These are phyloP conservation scores for Drosophila busckii DNA, from an alignment of 1,140 invertebrate species.

Conservation along the genomic window DNA sequence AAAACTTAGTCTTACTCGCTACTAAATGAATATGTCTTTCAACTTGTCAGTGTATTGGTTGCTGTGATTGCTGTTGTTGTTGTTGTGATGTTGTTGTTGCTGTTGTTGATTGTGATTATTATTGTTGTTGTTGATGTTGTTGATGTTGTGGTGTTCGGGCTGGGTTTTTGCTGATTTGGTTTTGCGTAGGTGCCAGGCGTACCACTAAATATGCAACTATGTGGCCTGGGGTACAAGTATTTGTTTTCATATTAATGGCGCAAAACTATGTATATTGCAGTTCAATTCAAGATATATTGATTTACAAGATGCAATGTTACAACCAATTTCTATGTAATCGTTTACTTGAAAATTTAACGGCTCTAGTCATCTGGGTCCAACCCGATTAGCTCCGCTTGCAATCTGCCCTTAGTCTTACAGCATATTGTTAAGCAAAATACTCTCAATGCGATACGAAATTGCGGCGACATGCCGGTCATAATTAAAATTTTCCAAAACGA, in stretches of 20 bases:
- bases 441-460: constrained; percentile 91
- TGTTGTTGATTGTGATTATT: constrained; percentile 7
- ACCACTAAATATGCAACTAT: constrained; percentile 33
- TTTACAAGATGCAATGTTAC: constrained; percentile 30
- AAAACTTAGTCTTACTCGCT: constrained; percentile 41
- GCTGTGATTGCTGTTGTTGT: constrained; percentile 17
- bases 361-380: constrained; percentile 89
- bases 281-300: constrained; percentile 3
- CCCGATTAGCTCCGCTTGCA: constrained; percentile 89
- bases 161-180: no score
- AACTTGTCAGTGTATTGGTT: constrained; percentile 34
- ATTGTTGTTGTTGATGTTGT: constrained; percentile 9
- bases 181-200: constrained; percentile 42
- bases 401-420: constrained; percentile 87
- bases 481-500: constrained; percentile 97
- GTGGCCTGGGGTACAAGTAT: constrained; percentile 35
- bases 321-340: constrained; percentile 46
- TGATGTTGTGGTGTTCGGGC: constrained; percentile 26
- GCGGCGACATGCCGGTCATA: constrained; percentile 91
- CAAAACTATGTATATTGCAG: constrained; percentile 7
- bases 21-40: constrained; percentile 70
- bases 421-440: constrained; percentile 94
- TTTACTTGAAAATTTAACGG: constrained; percentile 74
- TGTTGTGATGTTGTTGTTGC: constrained; percentile 1
- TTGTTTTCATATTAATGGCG: constrained; percentile 26